A percentile compares a stretch with the other conserved stretches of the same genome.
These are phyloP conservation scores for Actenoides lindsayi DNA, from an alignment of 2,113 vertebrate species.

Conservation along the genomic window DNA sequence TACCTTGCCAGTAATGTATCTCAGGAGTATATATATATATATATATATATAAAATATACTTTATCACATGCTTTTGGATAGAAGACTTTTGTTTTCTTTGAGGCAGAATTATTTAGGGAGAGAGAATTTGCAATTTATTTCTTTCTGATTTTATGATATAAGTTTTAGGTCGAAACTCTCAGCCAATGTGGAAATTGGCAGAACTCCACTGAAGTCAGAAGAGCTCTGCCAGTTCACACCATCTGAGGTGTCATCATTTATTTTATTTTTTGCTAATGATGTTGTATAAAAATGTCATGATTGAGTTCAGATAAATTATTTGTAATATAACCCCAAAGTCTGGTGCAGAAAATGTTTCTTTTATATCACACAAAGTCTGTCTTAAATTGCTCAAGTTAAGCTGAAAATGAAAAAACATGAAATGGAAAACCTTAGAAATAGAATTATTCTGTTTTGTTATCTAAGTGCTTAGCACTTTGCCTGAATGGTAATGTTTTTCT, in stretches of 20 bases:
- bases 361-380: neutral
- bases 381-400: constrained; percentile 40
- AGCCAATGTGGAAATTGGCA: constrained; percentile 21
- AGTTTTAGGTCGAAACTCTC: neutral
- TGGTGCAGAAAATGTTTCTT: neutral
- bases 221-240: neutral
- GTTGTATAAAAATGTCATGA: neutral
- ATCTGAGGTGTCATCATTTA: constrained; percentile 30
- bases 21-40: neutral
- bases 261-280: constrained; percentile 35
- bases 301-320: constrained; percentile 31
- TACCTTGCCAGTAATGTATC: neutral
- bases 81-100: neutral
- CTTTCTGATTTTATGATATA: neutral
- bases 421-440: constrained; percentile 38
- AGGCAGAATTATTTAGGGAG: neutral
- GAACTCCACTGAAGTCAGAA: neutral
- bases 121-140: constrained; percentile 13
- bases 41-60: neutral
- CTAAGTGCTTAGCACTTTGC: constrained; percentile 52
- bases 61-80: neutral
- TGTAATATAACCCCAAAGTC: constrained; percentile 7
- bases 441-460: constrained; percentile 65
- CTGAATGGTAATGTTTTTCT: constrained; percentile 59
- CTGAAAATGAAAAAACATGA: constrained; percentile 29